Evolutionary conservation across 35 echinoderm and acorn worm species (phyloP), one percentile per base, ranked within the genome.

Genomic region (Holothuria glaberrima): DNA sequence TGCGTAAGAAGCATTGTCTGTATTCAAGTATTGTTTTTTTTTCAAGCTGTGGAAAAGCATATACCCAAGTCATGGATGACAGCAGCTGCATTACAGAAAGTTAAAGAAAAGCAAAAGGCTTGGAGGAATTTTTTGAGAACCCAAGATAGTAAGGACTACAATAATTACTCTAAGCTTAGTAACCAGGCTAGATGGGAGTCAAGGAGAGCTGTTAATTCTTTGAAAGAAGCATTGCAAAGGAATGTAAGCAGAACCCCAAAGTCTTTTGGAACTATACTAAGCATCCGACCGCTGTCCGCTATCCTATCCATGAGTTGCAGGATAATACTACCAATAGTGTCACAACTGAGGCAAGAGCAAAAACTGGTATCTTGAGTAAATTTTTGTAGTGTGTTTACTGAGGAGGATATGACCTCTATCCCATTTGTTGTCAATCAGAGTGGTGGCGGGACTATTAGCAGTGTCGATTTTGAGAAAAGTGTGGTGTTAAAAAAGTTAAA

Each of bases 131-230:
- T 30, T 67, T 86, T 86, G 20, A 66, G 30, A 35, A 66, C 83
- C 16, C 83, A 86, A 45, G 26, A 26, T 62, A 34, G 30, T 36
- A 28, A 61, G 12, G 83, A 86, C 65, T 66, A 66, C 59, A 86
- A 45, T 22, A 68, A 6, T 17, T 86, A 86, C 65, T 19, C 83
- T 86, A 32, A 44, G 20, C 16, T 66, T 2, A 86, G 83, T 19
- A 86, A 86, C 46, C 83, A 86, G 33, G 83, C 83, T 86, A 86
- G 83, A 68, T 86, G 83, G 83, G 27, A 36, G 34, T 64, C 83
- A 6, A 86, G 83, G 35, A 68, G 34, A 86, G 83, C 83, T 46
- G 63, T 46, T 67, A 59, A 22, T 57, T 26, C 9, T 86, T 86
- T 86, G 83, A 86, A 68, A 86, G 30, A 13, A 86, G 65, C 17